Evolutionary conservation across 2,113 vertebrate genomes (phyloP).

Genomic region (Ginglymostoma cirratum): DNA sequence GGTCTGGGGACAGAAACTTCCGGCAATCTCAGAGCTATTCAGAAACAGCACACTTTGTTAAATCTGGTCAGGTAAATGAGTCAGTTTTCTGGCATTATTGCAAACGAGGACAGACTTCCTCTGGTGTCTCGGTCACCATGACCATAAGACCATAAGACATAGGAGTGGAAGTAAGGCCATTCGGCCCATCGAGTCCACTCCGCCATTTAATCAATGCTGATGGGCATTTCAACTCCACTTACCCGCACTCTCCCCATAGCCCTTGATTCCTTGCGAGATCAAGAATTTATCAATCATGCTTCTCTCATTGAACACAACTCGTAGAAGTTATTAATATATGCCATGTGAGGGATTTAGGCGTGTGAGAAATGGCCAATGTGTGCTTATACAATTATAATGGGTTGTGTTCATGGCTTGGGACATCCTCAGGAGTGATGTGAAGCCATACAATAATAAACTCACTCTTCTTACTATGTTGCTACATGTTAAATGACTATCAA

Average conservation of each 20-base stretch:
- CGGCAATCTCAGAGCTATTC: background rate
- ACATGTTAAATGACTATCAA: background rate
- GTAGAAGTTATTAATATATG: background rate
- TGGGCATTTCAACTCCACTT: no score
- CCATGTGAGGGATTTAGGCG: background rate
- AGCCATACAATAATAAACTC: background rate
- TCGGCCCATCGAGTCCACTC: no score
- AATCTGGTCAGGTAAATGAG: background rate
- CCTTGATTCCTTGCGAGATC: no score
- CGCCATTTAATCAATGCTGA: no score
- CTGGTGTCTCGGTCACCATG: background rate
- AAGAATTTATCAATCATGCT: no score
- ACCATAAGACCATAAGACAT: no score
- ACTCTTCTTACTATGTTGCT: background rate
- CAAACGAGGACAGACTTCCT: background rate
- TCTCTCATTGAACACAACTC: background rate
- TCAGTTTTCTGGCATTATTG: background rate
- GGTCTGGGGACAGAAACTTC: background rate
- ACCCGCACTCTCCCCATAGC: no score
- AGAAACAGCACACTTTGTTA: background rate
- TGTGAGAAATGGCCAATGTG: background rate
- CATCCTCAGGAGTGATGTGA: background rate
- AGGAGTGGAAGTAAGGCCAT: no score
- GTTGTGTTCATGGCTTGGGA: background rate
- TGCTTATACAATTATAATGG: background rate